Base-by-base conservation (phyloP, 1,140 invertebrate species). In the Panagrolaimus sp. region DNA sequence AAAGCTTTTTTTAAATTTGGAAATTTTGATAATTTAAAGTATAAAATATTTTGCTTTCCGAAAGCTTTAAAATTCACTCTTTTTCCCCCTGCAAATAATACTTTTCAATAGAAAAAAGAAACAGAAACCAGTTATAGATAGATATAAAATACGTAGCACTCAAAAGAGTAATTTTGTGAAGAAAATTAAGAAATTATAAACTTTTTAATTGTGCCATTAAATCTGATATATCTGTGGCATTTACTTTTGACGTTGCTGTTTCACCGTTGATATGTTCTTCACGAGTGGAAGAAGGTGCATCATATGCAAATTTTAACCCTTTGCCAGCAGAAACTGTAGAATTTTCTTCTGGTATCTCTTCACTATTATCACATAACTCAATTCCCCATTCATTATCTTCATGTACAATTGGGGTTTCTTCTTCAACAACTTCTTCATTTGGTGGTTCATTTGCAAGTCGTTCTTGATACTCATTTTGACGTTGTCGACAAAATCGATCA, bases 201-300 rank as follows among this genome's bases (percentile, higher is more conserved):
- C 87, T 87, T 86, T 93, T 92, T 90, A 94, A 91, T 85, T 92
- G 88, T 46, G 88, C 88, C 90, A 93, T 93, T 65, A 95, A 86
- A 65, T 94, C 91, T 68, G 93, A 91, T 67, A 94, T 85, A 76
- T 87, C 89, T 48, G 27, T 16, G 25, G 48, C 48, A 11, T 57
- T 57, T 25, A 27, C n/a, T 5, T 20, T 20, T 9, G 47, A n/a
- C n/a, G n/a, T 9, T 4, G 27, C 38, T 13, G 2, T 31, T 42
- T 63, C 62, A 16, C 7, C 25, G 0, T 8, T 43, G 11, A n/a
- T 27, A 1, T 31, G 74, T 48, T 74, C 77, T 38, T 4, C 31
- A 38, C 2, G 2, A 45, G 72, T 76, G 53, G 83, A 72, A 53
- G 75, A 84, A 62, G 88, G 87, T 72, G 88, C 83, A 23, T 87